Conservation (phyloP, 2,888 invertebrate species). For the Nesidiocoris tenuis region DNA sequence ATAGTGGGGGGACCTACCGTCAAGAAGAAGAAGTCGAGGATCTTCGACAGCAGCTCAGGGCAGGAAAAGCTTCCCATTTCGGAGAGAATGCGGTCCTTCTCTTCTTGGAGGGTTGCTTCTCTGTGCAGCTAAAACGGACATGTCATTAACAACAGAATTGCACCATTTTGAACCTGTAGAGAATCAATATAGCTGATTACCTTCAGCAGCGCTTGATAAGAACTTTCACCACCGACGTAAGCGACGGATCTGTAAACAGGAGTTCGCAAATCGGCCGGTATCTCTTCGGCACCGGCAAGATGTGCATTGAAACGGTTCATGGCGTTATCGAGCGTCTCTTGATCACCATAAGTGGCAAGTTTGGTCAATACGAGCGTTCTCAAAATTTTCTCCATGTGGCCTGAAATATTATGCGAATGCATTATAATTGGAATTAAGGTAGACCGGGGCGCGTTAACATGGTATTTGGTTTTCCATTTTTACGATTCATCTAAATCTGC, state of each 20-base stretch:
- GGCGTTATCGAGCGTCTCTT: slow-evolving; percentile 75
- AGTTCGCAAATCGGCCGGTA: slow-evolving; percentile 81
- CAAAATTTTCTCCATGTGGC: slow-evolving; percentile 79
- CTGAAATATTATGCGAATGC: slow-evolving; percentile 52
- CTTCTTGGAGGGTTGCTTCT: slow-evolving; percentile 85
- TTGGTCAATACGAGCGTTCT: slow-evolving; percentile 80
- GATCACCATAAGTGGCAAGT: slow-evolving; percentile 78
- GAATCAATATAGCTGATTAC: too few relatives aligned
- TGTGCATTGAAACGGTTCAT: slow-evolving; percentile 66
- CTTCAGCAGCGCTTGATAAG: slow-evolving; percentile 74
- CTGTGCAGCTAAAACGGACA: slow-evolving; percentile 69
- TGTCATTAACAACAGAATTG: too few relatives aligned
- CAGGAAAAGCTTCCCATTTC: slow-evolving; percentile 79
- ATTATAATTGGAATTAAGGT: too few relatives aligned
- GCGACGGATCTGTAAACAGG: slow-evolving; percentile 85
- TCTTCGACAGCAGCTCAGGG: slow-evolving; percentile 67
- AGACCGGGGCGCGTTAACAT: too few relatives aligned
- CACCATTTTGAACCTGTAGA: too few relatives aligned
- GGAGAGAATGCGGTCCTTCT: slow-evolving; percentile 84
- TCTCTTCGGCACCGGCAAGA: slow-evolving; percentile 59
- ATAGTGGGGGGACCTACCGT: too few relatives aligned
- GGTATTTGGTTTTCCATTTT: too few relatives aligned
- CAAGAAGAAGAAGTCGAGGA: slow-evolving; percentile 76
- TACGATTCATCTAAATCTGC: too few relatives aligned
- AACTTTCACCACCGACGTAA: slow-evolving; percentile 66